Conservation (phyloP, 2,113 vertebrate species). For the Morone saxatilis region DNA sequence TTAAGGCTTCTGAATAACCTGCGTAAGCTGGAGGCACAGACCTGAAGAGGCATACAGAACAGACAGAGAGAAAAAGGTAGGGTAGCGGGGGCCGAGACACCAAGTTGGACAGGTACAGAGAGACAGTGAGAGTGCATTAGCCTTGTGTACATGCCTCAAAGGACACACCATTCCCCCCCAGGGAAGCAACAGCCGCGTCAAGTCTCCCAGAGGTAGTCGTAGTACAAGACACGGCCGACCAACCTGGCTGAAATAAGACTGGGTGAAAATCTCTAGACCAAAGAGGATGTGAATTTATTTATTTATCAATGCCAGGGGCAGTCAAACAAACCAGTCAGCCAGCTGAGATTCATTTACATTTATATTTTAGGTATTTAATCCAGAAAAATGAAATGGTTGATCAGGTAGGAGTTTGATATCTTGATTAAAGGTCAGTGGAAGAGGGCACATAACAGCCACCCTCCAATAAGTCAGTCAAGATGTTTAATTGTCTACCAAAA, state of each 20-base stretch:
- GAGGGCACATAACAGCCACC: background rate
- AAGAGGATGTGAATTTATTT: constrained; percentile 41
- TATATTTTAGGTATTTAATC: constrained; percentile 26
- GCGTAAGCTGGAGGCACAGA: constrained; percentile 21
- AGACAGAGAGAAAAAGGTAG: constrained; percentile 12
- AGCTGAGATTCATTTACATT: constrained; percentile 27
- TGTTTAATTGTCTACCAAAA: background rate
- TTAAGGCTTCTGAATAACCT: constrained; percentile 44
- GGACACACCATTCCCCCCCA: constrained; percentile 27
- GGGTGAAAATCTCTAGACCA: constrained; percentile 28
- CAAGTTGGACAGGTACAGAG: constrained; percentile 52
- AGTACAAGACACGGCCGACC: constrained; percentile 39
- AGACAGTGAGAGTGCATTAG: constrained; percentile 66
- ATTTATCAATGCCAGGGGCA: background rate
- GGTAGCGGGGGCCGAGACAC: constrained; percentile 13
- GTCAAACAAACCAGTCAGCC: constrained; percentile 34
- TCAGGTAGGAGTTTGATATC: background rate
- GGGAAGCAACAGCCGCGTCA: constrained; percentile 44
- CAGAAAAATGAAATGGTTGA: constrained; percentile 1
- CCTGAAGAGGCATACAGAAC: background rate
- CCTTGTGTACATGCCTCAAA: constrained; percentile 64
- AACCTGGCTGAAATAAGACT: constrained; percentile 40
- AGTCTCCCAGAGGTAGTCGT: constrained; percentile 45
- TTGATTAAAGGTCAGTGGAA: constrained; percentile 33
- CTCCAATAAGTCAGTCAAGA: background rate